Percentiles rank a stretch among this genome's conserved stretches.
These are phyloP conservation scores for Paralichthys olivaceus DNA, from an alignment of 2,113 vertebrate genomes.

Conservation along the genomic window DNA sequence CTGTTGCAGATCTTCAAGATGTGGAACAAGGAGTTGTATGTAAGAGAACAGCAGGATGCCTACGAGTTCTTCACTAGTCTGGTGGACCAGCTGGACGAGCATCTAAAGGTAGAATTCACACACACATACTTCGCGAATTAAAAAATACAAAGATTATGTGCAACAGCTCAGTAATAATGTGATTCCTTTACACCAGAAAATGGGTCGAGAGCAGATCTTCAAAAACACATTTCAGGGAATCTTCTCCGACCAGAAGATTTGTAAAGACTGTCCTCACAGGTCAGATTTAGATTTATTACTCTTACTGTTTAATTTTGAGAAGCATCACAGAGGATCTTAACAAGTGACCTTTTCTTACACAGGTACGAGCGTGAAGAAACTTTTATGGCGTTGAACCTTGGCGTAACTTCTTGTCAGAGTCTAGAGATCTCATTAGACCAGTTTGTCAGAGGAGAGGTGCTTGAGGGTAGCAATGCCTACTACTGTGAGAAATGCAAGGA, in stretches of 20 bases:
- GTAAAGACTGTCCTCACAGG: constrained; percentile 99
- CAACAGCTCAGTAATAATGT: not conserved
- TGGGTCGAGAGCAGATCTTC: constrained; percentile 97
- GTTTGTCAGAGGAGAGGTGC: constrained; percentile 97
- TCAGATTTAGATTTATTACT: constrained; percentile 45
- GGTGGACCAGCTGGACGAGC: constrained; percentile 98
- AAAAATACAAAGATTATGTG: not conserved
- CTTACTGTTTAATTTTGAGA: not conserved
- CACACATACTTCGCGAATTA: not conserved
- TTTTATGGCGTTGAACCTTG: constrained; percentile 98
- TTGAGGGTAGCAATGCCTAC: constrained; percentile 99
- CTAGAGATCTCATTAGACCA: constrained; percentile 98
- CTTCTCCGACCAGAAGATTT: constrained; percentile 99
- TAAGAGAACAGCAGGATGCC: constrained; percentile 97
- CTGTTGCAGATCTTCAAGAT: constrained; percentile 95
- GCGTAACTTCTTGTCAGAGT: constrained; percentile 98
- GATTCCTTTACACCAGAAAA: constrained; percentile 87
- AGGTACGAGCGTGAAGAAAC: constrained; percentile 98
- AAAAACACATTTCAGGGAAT: constrained; percentile 99
- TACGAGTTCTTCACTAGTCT: constrained; percentile 99
- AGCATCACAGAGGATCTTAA: not conserved
- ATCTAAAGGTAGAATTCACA: constrained; percentile 90
- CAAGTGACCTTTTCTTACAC: not conserved
- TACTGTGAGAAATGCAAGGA: constrained; percentile 99
- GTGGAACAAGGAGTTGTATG: constrained; percentile 99